A percentile compares a stretch with the other conserved stretches of the same genome.
Conservation (phyloP, 1,140 invertebrate species). For the Lepidurus packardi region DNA sequence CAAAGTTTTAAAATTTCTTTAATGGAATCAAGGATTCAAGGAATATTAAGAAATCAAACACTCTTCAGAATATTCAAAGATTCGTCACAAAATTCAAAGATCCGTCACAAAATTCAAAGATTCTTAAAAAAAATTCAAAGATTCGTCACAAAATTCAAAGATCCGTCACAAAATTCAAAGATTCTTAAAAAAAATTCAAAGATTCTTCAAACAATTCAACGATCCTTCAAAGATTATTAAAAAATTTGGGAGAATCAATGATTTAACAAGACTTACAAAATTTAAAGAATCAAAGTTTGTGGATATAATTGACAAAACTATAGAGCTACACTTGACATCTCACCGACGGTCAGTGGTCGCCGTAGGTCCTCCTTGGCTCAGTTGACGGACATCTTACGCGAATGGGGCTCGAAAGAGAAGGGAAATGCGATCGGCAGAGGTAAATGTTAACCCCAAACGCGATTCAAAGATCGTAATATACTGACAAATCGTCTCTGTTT, state of each 20-base stretch:
- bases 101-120: too few species aligned
- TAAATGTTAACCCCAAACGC: neutral
- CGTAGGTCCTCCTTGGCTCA: constrained; percentile 76
- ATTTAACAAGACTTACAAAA: neutral
- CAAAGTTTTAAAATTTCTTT: too few species aligned
- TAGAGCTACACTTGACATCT: constrained; percentile 51
- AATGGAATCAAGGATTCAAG: too few species aligned
- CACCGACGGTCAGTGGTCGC: constrained; percentile 49
- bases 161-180: too few species aligned
- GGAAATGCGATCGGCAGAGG: neutral
- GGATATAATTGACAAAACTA: constrained; percentile 48
- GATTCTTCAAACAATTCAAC: too few species aligned
- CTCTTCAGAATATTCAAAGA: too few species aligned
- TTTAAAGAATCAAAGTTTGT: neutral
- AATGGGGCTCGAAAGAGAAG: constrained; percentile 65
- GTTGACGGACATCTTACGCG: constrained; percentile 74
- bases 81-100: too few species aligned
- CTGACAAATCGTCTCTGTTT: neutral
- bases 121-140: too few species aligned
- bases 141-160: too few species aligned
- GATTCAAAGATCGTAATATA: neutral
- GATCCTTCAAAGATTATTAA: too few species aligned
- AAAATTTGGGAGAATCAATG: neutral
- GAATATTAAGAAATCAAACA: too few species aligned
- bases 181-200: too few species aligned